A percentile compares a stretch with the other conserved stretches of the same genome.
These are phyloP conservation scores for Terrapene triunguis DNA, from an alignment of 2,113 vertebrate species.

Conservation along the genomic window DNA sequence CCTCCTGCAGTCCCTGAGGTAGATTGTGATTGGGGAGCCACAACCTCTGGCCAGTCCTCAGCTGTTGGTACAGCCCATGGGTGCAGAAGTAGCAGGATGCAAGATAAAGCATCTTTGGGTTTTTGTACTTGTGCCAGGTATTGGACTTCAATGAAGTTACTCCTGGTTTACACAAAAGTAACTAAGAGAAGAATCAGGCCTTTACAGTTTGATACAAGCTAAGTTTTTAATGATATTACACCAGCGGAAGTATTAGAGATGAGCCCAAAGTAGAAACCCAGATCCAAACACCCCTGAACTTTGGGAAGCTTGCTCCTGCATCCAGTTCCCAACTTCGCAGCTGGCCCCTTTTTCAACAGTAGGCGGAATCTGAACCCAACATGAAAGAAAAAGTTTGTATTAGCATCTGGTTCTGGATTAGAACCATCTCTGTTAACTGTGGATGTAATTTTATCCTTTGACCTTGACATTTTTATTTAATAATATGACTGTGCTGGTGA, in stretches of 20 bases:
- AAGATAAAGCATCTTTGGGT: neutral
- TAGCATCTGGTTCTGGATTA: neutral
- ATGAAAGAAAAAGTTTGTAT: neutral
- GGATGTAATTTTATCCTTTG: neutral
- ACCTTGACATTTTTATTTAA: neutral
- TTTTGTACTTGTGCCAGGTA: neutral
- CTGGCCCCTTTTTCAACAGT: neutral
- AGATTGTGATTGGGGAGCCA: neutral
- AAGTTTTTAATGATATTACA: neutral
- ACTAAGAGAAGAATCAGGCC: neutral
- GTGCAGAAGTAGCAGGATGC: neutral
- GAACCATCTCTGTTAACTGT: neutral
- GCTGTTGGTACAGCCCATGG: neutral
- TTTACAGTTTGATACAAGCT: neutral
- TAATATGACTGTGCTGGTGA: neutral
- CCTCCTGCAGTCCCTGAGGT: neutral
- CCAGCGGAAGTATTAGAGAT: neutral
- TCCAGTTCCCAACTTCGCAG: neutral
- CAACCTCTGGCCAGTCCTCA: neutral
- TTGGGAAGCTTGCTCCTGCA: neutral
- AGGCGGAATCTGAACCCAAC: neutral
- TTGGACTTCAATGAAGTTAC: neutral
- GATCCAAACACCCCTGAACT: neutral
- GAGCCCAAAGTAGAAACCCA: neutral
- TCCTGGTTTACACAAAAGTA: neutral